A percentile compares a stretch with the other conserved stretches of the same genome.
These are phyloP conservation scores for Coreoperca whiteheadi DNA, from an alignment of 2,113 vertebrate species.

Conservation along the genomic window DNA sequence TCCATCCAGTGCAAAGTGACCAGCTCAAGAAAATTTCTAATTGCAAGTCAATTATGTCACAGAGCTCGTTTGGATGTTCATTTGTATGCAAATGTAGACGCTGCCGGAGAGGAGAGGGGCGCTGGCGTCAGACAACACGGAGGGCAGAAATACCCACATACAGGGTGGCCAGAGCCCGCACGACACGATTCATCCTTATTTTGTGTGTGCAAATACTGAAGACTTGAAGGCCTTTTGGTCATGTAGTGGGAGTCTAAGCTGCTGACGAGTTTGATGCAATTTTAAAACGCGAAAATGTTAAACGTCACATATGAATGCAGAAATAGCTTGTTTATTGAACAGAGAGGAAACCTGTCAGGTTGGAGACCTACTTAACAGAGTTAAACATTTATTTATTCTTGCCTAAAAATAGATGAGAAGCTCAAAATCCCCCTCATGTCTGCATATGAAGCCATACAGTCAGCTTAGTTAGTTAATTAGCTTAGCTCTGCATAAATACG, in stretches of 20 bases:
- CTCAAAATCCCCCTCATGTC: too few relatives aligned
- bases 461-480: not conserved
- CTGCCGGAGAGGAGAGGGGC: conserved; percentile 64
- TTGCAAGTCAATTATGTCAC: conserved; percentile 91
- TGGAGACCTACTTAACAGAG: not conserved
- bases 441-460: not conserved
- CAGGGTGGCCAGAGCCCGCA: not conserved
- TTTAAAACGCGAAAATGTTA: not conserved
- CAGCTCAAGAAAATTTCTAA: conserved; percentile 87
- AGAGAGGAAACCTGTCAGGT: not conserved
- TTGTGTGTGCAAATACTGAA: not conserved
- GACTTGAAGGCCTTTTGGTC: not conserved
- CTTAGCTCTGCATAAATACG: not conserved
- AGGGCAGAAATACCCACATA: conserved; percentile 73
- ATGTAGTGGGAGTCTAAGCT: not conserved
- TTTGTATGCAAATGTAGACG: conserved; percentile 88
- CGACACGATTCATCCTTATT: conserved; percentile 52
- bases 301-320: not conserved
- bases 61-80: conserved; percentile 89
- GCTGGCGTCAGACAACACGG: conserved; percentile 75
- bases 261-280: not conserved
- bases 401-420: not conserved
- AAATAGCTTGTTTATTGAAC: not conserved
- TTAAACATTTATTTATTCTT: too few relatives aligned
- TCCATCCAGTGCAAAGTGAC: conserved; percentile 86